Percentiles rank a stretch among this genome's conserved stretches.
phyloP scores from a whole-genome alignment of 2,797 vertebrate genomes.

The Muscicapa comitata region DNA sequence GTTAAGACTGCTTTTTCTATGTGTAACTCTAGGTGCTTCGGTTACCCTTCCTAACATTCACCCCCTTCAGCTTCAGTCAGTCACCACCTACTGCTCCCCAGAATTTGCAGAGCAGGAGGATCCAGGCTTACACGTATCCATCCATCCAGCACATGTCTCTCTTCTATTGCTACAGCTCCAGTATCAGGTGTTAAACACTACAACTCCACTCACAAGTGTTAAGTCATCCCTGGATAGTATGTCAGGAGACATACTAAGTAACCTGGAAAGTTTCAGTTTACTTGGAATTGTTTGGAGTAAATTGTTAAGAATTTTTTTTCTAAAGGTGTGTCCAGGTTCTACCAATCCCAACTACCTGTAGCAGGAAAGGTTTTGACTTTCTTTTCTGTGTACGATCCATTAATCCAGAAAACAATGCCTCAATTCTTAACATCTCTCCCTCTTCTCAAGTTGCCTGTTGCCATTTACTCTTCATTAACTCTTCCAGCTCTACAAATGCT shows the following conservation, averaged over 20 bases:
- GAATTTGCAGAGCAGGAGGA: background rate
- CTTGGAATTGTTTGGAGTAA: constrained; percentile 11
- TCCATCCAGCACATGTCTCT: background rate
- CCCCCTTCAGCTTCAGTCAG: background rate
- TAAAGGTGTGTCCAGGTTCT: background rate
- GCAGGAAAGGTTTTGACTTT: constrained; percentile 46
- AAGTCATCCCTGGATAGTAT: background rate
- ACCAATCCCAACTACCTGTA: constrained; percentile 14
- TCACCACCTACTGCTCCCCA: background rate
- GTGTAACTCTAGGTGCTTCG: background rate
- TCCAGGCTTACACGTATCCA: background rate
- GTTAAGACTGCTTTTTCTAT: background rate
- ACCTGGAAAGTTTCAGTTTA: background rate
- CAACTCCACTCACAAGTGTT: background rate
- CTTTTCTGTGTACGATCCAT: background rate
- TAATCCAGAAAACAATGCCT: constrained; percentile 51
- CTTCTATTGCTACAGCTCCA: background rate
- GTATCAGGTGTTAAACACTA: background rate
- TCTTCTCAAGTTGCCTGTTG: constrained; percentile 12
- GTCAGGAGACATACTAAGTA: background rate
- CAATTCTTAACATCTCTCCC: constrained; percentile 2
- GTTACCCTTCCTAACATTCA: background rate
- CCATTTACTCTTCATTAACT: constrained; percentile 36
- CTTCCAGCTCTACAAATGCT: background rate
- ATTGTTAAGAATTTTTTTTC: background rate